Conservation (phyloP, 2,113 vertebrate genomes). For the Phylloscopus whistleri region DNA sequence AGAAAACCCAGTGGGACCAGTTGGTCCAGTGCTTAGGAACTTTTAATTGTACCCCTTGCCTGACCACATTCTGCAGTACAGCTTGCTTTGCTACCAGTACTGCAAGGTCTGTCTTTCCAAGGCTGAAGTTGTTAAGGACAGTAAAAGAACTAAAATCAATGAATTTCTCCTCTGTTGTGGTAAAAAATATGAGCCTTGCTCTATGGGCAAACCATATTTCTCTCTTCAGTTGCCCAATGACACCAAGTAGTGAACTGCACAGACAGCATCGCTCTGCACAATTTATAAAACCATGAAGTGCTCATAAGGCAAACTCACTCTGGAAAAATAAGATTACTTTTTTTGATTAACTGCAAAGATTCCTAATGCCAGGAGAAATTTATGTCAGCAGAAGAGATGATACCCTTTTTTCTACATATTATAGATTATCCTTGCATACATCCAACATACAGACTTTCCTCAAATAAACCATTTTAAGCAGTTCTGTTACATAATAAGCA, state of each 20-base stretch:
- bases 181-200: background rate
- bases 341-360: background rate
- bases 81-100: background rate
- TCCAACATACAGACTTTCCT: background rate
- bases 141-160: background rate
- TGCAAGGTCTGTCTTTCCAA: background rate
- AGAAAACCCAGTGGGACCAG: background rate
- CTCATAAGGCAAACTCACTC: background rate
- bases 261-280: background rate
- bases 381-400: background rate
- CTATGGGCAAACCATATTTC: fast-evolving
- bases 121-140: background rate
- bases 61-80: background rate
- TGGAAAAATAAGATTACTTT: background rate
- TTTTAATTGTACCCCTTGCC: background rate
- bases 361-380: background rate
- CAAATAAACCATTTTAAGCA: background rate
- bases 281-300: background rate
- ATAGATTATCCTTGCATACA: background rate
- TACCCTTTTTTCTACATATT: fast-evolving
- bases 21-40: background rate
- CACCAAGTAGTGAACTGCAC: background rate
- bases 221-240: background rate
- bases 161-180: background rate
- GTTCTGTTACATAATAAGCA: background rate